These are phyloP conservation scores for Scelioninae gen. 1 DNA, from an alignment of 2,888 invertebrate species.

Conservation along the genomic window DNA sequence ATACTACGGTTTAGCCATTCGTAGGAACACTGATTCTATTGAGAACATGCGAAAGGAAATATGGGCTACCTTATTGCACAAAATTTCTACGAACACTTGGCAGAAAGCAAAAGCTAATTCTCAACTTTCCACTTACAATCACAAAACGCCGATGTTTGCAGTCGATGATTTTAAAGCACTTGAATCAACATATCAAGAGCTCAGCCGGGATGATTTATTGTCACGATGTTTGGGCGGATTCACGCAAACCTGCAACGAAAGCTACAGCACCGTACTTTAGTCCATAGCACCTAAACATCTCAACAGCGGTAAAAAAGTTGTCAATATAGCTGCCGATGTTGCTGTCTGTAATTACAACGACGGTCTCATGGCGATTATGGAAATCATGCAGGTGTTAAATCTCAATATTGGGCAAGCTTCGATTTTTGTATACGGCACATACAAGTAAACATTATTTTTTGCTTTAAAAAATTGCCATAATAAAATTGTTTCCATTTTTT, in stretches of 20 bases:
- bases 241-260: constrained; percentile 57
- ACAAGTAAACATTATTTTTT: too few species aligned
- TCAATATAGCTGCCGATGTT: too few species aligned
- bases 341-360: not conserved
- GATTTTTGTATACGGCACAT: not conserved
- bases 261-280: constrained; percentile 49
- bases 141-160: not conserved
- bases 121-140: not conserved
- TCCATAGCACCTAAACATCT: constrained; percentile 42
- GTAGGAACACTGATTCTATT: constrained; percentile 45
- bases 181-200: constrained; percentile 8
- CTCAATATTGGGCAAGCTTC: not conserved
- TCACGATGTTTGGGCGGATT: too few species aligned
- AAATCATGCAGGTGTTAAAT: not conserved
- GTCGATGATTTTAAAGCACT: not conserved
- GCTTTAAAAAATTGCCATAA: too few species aligned
- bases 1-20: constrained; percentile 67
- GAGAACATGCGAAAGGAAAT: constrained; percentile 61
- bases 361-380: not conserved
- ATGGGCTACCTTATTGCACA: not conserved
- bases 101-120: not conserved
- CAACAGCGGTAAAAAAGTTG: too few species aligned
- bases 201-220: constrained; percentile 53
- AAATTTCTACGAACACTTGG: not conserved
- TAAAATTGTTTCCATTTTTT: too few species aligned